A percentile compares a stretch with the other conserved stretches of the same genome.
These are phyloP conservation scores for Megalopta genalis DNA, from an alignment of 1,140 invertebrate species.

Conservation along the genomic window DNA sequence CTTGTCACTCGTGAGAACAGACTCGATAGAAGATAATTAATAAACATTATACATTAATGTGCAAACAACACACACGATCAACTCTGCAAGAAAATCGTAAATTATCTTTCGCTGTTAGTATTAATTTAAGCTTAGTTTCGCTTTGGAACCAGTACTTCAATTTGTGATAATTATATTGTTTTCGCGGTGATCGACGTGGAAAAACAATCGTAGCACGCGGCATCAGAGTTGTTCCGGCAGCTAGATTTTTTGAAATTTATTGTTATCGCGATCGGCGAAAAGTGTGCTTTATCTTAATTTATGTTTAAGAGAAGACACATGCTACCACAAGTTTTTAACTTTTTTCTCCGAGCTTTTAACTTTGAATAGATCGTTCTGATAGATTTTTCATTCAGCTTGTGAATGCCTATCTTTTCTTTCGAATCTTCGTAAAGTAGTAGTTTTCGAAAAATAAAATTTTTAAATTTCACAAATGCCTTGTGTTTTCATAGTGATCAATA, in stretches of 20 bases:
- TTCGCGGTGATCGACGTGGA: neutral
- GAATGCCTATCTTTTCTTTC: too few relatives aligned
- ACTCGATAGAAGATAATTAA: neutral
- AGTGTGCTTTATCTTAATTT: constrained; percentile 19
- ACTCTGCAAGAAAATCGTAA: constrained; percentile 1
- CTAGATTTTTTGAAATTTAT: neutral
- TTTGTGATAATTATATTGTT: constrained; percentile 15
- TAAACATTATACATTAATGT: neutral
- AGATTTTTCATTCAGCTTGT: too few relatives aligned
- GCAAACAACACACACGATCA: constrained; percentile 3
- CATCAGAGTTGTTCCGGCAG: neutral
- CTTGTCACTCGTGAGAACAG: neutral
- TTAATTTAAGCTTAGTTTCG: neutral
- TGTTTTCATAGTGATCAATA: too few relatives aligned
- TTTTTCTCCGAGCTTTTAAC: too few relatives aligned
- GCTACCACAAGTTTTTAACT: too few relatives aligned
- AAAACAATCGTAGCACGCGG: neutral
- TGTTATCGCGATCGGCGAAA: neutral
- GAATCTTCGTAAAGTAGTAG: too few relatives aligned
- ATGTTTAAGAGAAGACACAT: neutral
- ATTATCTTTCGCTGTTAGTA: neutral
- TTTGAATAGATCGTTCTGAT: too few relatives aligned
- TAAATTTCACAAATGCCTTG: too few relatives aligned
- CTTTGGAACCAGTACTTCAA: constrained; percentile 8
- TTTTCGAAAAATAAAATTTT: too few relatives aligned